Base-by-base conservation (phyloP, 2,113 vertebrate genomes). In the Muntiacus muntjak region DNA sequence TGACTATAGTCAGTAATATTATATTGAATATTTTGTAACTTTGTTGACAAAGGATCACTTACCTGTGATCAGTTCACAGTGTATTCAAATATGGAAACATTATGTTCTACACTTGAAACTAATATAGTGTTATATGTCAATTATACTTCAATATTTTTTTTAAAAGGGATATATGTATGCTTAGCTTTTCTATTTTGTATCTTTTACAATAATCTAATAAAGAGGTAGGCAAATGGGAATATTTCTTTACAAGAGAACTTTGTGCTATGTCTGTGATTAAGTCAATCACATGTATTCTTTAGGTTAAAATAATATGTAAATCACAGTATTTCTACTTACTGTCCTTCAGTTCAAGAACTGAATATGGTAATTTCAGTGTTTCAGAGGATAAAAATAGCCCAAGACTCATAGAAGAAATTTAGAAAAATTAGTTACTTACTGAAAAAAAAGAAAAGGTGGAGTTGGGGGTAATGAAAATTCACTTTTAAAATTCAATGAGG, bases 351-450 rank as follows among this genome's bases (percentile, higher is more conserved):
- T 74, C 14, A 84, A 64, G 40, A 54, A 81, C 30, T 23, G 36
- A 87, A 85, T 81, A 23, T 81, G 79, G 81, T 76, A 7, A 95
- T 96, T 96, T 96, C n/a, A 87, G 19, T 83, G 26, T 95, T 95
- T 96, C 78, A 89, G 60, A 87, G 12, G 28, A 57, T 94, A 81
- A 92, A 97, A 95, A 90, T 87, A 94, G 40, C 52, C 33, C 40
- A 88, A 95, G 40, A 47, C 30, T 64, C 36, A 58, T 8, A 55
- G 64, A 62, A 88, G 55, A 96, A 94, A 87, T 71, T 47, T 64
- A 88, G 87, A 92, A 28, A 57, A 91, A 74, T 91, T 57, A 79
- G 15, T 43, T 90, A n/a, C 43, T 87, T 64, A 94, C 50, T 33
- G 43, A 36, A 16, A 76, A 86, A 64, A 84, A 67, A 12, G 89